phyloP scores from a whole-genome alignment of 1,140 invertebrate genomes.

The Meloidogyne exigua region DNA sequence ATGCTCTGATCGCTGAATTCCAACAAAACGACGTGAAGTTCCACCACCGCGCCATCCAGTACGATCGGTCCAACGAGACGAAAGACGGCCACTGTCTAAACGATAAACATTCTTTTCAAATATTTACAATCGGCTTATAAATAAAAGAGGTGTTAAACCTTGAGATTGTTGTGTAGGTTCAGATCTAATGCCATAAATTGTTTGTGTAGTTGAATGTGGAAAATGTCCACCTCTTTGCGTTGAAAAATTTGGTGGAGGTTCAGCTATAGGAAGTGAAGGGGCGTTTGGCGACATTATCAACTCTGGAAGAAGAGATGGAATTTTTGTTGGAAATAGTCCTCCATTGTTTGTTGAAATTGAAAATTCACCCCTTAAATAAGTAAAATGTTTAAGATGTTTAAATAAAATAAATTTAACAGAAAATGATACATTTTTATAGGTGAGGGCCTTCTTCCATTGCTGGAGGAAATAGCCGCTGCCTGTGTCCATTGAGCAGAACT shows the following conservation, averaged over 20 bases:
- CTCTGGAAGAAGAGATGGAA: slow-evolving; percentile 10
- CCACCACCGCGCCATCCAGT: neutral
- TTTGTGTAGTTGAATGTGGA: neutral
- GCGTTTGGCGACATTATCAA: neutral
- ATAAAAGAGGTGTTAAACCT: neutral
- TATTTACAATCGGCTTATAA: too few relatives aligned
- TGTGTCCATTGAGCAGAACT: slow-evolving; percentile 22
- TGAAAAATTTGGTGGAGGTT: neutral
- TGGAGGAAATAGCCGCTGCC: slow-evolving; percentile 22
- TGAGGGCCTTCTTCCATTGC: slow-evolving; percentile 9
- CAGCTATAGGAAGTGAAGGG: neutral
- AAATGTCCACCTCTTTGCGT: neutral
- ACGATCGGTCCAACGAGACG: neutral
- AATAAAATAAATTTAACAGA: neutral
- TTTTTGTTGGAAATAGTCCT: neutral
- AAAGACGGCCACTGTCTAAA: neutral
- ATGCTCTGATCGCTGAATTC: neutral
- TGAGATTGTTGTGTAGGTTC: neutral
- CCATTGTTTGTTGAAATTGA: neutral
- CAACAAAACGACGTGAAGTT: neutral
- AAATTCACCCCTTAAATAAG: slow-evolving; percentile 6
- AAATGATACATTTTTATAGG: neutral
- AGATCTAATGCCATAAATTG: neutral
- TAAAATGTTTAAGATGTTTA: too few relatives aligned
- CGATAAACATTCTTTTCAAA: too few relatives aligned